These are phyloP conservation scores for Eudasyphora cyanicolor DNA, from an alignment of 2,888 invertebrate species.

Conservation along the genomic window DNA sequence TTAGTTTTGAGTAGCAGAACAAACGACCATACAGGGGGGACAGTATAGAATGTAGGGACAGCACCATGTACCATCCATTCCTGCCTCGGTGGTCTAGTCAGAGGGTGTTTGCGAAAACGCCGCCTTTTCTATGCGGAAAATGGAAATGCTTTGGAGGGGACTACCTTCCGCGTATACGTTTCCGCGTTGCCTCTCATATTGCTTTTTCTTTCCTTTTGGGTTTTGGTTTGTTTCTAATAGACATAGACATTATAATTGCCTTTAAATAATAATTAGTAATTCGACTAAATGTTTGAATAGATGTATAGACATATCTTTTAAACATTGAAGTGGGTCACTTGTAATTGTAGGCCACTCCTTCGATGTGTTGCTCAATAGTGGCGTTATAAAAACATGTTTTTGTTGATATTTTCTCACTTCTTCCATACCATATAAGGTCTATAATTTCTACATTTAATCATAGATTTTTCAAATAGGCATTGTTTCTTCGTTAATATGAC, in stretches of 20 bases:
- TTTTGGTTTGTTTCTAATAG: too few species aligned
- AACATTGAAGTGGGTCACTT: too few species aligned
- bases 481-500: too few species aligned
- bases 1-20: constrained; percentile 9
- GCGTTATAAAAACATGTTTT: too few species aligned
- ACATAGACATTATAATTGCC: constrained; percentile 60
- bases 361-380: too few species aligned
- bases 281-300: background rate
- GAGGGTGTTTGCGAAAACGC: background rate
- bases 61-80: background rate
- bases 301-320: too few species aligned
- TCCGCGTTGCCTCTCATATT: constrained; percentile 7
- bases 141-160: background rate
- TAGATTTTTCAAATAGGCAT: too few species aligned
- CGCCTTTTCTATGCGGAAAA: constrained; percentile 21
- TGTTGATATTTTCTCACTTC: too few species aligned
- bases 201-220: constrained; percentile 30
- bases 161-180: too few species aligned
- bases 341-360: too few species aligned
- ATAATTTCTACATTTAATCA: too few species aligned
- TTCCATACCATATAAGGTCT: too few species aligned
- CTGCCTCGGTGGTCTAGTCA: background rate
- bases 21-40: background rate
- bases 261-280: constrained; percentile 34
- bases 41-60: background rate